Percentiles rank a stretch among this genome's conserved stretches.
Evolutionary conservation across 2,888 invertebrate genomes (phyloP).

Genomic region (Meiosimyza platycephala): DNA sequence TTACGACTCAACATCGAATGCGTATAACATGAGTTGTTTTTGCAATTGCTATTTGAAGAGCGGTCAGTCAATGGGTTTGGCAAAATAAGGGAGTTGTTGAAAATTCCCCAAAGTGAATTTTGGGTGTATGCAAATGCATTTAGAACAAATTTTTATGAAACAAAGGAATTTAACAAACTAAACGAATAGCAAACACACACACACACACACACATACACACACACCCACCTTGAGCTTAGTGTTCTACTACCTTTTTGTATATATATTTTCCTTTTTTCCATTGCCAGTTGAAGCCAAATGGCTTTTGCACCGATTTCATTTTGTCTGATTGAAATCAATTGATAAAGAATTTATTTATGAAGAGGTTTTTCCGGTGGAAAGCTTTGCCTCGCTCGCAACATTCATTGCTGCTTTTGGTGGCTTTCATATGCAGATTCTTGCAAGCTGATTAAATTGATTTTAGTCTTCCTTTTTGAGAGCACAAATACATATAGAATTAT

Average conservation of each 20-base stretch:
- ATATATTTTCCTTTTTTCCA: too few relatives aligned
- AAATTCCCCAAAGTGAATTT: background rate
- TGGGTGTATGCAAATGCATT: constrained; percentile 23
- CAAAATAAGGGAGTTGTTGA: background rate
- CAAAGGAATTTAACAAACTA: background rate
- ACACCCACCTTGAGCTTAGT: too few relatives aligned
- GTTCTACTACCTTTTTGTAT: too few relatives aligned
- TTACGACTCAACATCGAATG: constrained; percentile 59
- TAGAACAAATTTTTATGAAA: constrained; percentile 9
- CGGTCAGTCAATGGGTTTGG: background rate
- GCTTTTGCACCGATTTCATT: too few relatives aligned
- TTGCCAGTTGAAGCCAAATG: too few relatives aligned
- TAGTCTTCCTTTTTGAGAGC: background rate
- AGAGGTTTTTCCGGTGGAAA: background rate
- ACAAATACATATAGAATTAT: background rate
- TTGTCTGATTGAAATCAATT: background rate
- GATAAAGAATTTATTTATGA: constrained; percentile 12
- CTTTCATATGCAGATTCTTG: background rate
- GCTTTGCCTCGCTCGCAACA: background rate
- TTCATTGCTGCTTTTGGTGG: background rate
- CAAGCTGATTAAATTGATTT: background rate
- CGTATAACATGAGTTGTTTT: constrained; percentile 7
- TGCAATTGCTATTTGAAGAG: background rate
- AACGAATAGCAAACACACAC: background rate
- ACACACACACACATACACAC: too few relatives aligned